Base-by-base conservation (phyloP, 2,113 vertebrate genomes). In the Misgurnus mizolepis region DNA sequence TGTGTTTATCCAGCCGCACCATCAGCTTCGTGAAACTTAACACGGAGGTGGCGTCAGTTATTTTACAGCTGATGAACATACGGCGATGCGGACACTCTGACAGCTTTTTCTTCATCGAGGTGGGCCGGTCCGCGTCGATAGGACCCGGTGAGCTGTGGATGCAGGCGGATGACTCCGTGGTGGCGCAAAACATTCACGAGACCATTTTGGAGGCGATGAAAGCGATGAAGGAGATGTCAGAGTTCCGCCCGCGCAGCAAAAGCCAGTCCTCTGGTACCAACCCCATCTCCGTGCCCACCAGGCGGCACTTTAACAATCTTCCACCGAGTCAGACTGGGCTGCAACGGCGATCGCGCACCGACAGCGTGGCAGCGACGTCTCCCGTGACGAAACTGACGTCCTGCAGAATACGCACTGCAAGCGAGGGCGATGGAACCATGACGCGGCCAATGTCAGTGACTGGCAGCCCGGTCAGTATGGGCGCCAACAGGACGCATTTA, bases 101-200 rank as follows among this genome's bases (percentile, higher is more conserved):
- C 91, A 98, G 95, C 87, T 99, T 97, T 78, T 99, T 99, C 88
- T 99, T 99, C 91, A 97, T 99, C 14, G 97, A 99, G 88, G 96
- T 99, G 71, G 97, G 97, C 56, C 94, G 97, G 53, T 99, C 96
- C 0, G 95, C 97, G 0, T 93, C 95, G 86, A 99, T 95, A 8
- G 97, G 97, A n/a, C 96, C 97, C 5, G 97, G 97, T 3, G 97
- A 99, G 91, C 89, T 99, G 18, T 99, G 97, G 97, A 99, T 99
- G 97, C 97, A 99, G 86, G 96, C 95, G 0, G 97, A 99, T 58
- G 97, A 99, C 89, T 95, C 95, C 0, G 97, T 99, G 85, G 97
- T 99, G 86, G 97, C 97, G n/a, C 97, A 99, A 81, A 98, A 96
- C 88, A 99, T 99, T 84, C 97, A 99, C 76, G 97, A 99, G 88